Evolutionary conservation across 2,113 vertebrate genomes (phyloP), one percentile per base, ranked within the genome.

Genomic region (Microcebus ravelobensis): DNA sequence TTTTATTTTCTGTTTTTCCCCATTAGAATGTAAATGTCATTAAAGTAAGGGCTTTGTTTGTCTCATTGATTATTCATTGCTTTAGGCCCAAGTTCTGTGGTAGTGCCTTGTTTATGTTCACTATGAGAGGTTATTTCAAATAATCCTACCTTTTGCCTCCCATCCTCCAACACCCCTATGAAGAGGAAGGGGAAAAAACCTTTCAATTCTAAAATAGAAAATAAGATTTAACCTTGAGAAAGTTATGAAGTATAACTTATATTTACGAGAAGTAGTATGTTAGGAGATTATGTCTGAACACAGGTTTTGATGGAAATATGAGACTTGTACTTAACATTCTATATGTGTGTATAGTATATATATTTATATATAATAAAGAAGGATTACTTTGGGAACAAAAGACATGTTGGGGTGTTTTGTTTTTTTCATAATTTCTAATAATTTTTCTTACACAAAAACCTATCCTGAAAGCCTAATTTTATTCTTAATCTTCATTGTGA

Each of bases 391-490:
- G 34, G 13, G 55, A 88, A 77, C 29, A 92, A 90, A 92, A 89
- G 39, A 65, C 2, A 42, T n/a, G 48, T 8, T 45, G 11, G 1
- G 4, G 15, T 4, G 27, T 85, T 86, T 70, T 89, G 18, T 63
- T 84, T 83, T 55, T 67, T 74, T 92, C 17, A 92, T 5, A 83
- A 42, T 90, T 83, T 96, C 57, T 90, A 96, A 87, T 68, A n/a
- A 71, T 63, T 90, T 81, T 0, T 74, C 20, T 55, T 67, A 70
- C 31, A 85, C 4, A 80, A 18, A 90, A 93, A 80, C 2, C 23
- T 92, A 77, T 27, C 25, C 17, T 87, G 42, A 94, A 93, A 94
- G 4, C 3, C 27, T 82, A 76, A 80, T 39, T 92, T 93, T 39
- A 14, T 63, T 90, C 74, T 95, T 67, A 81, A 79, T 95, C 91